Conservation (phyloP, 2,888 invertebrate genomes). For the Eupithecia tripunctaria region DNA sequence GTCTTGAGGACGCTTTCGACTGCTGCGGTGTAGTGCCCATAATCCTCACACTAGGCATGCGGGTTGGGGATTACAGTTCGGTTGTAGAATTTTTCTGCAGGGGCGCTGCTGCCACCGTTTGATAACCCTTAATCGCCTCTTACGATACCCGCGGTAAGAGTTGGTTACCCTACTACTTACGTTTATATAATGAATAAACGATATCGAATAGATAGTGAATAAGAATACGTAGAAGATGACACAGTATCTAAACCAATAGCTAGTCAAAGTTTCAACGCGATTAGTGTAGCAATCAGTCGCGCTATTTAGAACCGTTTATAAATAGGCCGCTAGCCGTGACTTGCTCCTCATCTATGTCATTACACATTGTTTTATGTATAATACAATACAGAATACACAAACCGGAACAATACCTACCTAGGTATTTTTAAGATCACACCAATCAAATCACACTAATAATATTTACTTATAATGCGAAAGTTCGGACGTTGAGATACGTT, state of each 20-base stretch:
- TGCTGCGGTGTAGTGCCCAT: too few relatives aligned
- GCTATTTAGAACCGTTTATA: slow-evolving; percentile 58
- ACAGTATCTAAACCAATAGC: not conserved
- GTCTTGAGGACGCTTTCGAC: too few relatives aligned
- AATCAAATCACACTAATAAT: too few relatives aligned
- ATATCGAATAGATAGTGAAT: not conserved
- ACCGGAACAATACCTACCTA: not conserved
- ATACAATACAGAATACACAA: not conserved
- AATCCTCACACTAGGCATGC: too few relatives aligned
- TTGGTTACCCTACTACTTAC: too few relatives aligned
- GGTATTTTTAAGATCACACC: not conserved
- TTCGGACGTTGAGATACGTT: too few relatives aligned
- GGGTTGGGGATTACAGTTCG: too few relatives aligned
- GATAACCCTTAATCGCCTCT: too few relatives aligned
- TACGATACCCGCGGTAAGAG: too few relatives aligned
- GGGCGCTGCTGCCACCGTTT: too few relatives aligned
- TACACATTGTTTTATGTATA: not conserved
- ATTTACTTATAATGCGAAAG: too few relatives aligned
- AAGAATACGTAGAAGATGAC: not conserved
- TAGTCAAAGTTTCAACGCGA: slow-evolving; percentile 23
- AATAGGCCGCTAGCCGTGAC: slow-evolving; percentile 55
- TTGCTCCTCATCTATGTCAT: slow-evolving; percentile 34
- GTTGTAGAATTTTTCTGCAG: too few relatives aligned
- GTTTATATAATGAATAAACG: not conserved
- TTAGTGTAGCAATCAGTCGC: slow-evolving; percentile 58